Base-by-base conservation (phyloP, 2,797 vertebrate species). In the Dipus sagitta region DNA sequence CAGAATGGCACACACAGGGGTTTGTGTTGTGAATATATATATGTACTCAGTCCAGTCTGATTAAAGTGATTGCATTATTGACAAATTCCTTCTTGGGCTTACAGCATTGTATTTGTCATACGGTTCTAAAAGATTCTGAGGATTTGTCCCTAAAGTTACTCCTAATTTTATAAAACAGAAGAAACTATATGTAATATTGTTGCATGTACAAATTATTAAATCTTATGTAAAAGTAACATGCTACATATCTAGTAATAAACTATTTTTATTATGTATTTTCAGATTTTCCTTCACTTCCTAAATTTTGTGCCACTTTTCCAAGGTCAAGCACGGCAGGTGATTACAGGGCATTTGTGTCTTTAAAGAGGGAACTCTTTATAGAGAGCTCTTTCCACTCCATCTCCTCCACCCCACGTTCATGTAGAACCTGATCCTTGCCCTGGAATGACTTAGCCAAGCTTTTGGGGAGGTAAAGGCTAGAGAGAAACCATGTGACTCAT, bases 81-180 rank as follows among this genome's bases (percentile, higher is more conserved):
- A 94, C 94, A 0, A 91, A 93, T 92, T 94, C 96, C 94, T 96
- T 97, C 65, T 89, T 93, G 88, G 77, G 97, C 90, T 86, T 91
- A 96, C 97, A 97, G 85, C 95, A 96, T 97, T 98, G 94, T 93
- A 96, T 96, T 98, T 97, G 95, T 97, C 95, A 92, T 97, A 96
- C 86, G 75, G 90, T 95, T 94, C 81, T 80, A 91, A 97, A 98
- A 96, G 86, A 95, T 94, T 97, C 97, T 97, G 93, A 97, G 95
- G 95, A 96, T 96, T 89, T 96, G 95, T 88, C 95, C 92, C 98
- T 97, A 97, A 96, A 97, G 97, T 98, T 97, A 92, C 96, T 28
- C 96, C 70, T 82, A 97, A 97, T 96, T 97, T 88, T 94, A 96
- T 92, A 97, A 97, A 98, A 97, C 86, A 92, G n/a, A 83, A 71